Evolutionary conservation across 1,140 invertebrate species (phyloP).

Genomic region (Wiebesia pumilae): DNA sequence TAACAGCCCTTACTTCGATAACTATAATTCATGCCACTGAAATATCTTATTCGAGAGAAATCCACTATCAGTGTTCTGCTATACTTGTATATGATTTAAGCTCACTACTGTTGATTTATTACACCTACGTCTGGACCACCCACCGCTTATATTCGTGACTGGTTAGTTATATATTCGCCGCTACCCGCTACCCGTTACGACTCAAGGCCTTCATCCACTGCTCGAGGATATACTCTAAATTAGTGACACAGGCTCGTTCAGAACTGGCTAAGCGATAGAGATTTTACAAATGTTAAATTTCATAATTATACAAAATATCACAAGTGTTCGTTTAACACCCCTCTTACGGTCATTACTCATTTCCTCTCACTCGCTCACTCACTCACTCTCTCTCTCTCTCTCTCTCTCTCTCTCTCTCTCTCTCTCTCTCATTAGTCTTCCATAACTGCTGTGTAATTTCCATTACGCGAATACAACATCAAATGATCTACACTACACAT

Average conservation of each 20-base stretch:
- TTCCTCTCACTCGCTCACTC: neutral
- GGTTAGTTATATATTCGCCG: constrained; percentile 8
- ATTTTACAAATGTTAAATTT: neutral
- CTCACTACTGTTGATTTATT: constrained; percentile 1
- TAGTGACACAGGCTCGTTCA: neutral
- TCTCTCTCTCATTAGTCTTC: neutral
- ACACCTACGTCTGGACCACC: neutral
- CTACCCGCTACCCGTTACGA: neutral
- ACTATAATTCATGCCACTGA: neutral
- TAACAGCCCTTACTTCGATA: neutral
- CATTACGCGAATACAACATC: neutral
- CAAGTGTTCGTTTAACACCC: neutral
- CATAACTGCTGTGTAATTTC: neutral
- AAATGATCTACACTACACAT: neutral
- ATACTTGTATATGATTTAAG: constrained; percentile 7
- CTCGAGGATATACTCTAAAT: neutral
- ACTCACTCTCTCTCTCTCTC: neutral
- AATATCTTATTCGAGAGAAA: constrained; percentile 1
- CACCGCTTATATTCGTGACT: neutral
- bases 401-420: too few relatives aligned
- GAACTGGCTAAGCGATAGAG: neutral
- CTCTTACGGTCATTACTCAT: too few relatives aligned
- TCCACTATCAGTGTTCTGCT: neutral
- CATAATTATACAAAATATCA: neutral
- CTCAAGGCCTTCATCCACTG: neutral